Conservation (phyloP, 2,113 vertebrate genomes). For the Phasianus colchicus region DNA sequence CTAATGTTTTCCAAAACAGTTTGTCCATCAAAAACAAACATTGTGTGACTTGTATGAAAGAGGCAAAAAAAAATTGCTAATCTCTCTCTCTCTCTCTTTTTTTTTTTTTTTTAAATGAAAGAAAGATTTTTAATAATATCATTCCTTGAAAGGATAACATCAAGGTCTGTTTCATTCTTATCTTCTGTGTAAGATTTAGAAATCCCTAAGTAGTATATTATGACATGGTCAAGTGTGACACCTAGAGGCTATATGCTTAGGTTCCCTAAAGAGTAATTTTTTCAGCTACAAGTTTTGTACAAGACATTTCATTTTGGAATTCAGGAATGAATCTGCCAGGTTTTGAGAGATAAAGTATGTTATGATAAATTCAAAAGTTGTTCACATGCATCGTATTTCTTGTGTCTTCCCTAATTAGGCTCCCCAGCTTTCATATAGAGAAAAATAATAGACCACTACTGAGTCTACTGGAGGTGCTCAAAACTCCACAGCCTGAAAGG, state of each 20-base stretch:
- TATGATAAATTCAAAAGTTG: not conserved
- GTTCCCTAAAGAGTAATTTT: not conserved
- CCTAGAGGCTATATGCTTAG: conserved; percentile 74
- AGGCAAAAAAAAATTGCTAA: not conserved
- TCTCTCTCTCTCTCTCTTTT: no score
- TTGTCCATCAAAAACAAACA: not conserved
- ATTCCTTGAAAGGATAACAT: not conserved
- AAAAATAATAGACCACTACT: not conserved
- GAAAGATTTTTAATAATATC: not conserved
- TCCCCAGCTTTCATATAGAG: not conserved
- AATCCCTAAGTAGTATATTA: not conserved
- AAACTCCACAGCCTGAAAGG: not conserved
- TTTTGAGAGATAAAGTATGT: not conserved
- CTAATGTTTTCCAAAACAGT: not conserved
- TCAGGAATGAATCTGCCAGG: not conserved
- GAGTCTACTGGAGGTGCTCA: not conserved
- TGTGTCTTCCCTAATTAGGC: not conserved
- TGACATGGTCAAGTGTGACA: conserved; percentile 75
- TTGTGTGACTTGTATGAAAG: not conserved
- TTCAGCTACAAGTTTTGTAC: not conserved
- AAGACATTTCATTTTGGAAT: not conserved
- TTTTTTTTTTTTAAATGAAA: not conserved
- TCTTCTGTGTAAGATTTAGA: not conserved
- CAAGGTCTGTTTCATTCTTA: not conserved
- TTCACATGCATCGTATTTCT: not conserved